Evolutionary conservation across 2,797 vertebrate genomes (phyloP), one percentile per base, ranked within the genome.

Genomic region (Steatocranus sp.): DNA sequence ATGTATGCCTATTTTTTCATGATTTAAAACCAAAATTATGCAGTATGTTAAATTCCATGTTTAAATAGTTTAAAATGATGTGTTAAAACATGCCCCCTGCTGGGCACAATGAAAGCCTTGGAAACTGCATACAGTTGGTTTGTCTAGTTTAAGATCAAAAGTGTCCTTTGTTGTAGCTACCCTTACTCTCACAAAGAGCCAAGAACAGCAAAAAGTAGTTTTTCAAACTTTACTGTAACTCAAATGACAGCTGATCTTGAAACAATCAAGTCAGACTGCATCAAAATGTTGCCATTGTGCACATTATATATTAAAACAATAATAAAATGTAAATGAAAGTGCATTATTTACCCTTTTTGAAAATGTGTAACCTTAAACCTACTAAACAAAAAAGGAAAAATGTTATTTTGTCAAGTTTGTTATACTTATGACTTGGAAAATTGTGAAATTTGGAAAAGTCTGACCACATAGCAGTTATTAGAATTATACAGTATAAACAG

Each of bases 41-140:
- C 7, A 25, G 17, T 53, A 12, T 8, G 15, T 12, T 27, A 41
- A 50, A 74, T 32, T 23, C n/a, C 11, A 53, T 58, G 43, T 54
- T 9, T 41, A 75, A 79, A 36, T 23, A 20, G 11, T 66, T 50
- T 32, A 18, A 54, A 8, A 73, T 43, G 43, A 25, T 76, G 75
- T 83, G 90, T 92, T 93, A 27, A 87, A 89, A 63, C 36, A 53
- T 46, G 91, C 91, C 94, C 91, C 86, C 92, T 96, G 85, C 91
- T 95, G 95, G 90, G 14, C 32, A 77, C 50, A 80, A 15, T 77
- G 15, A 49, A 11, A 3, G 5, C 12, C 12, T 7, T 11, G 8
- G 20, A 8, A 48, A 30, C 10, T 6, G 68, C 68, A 73, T 12
- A 32, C 41, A 73, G 41, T n/a, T 48, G 25, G 11, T 73, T 73